These are phyloP conservation scores for Spicauda simplicius DNA, from an alignment of 2,888 invertebrate species.

Conservation along the genomic window DNA sequence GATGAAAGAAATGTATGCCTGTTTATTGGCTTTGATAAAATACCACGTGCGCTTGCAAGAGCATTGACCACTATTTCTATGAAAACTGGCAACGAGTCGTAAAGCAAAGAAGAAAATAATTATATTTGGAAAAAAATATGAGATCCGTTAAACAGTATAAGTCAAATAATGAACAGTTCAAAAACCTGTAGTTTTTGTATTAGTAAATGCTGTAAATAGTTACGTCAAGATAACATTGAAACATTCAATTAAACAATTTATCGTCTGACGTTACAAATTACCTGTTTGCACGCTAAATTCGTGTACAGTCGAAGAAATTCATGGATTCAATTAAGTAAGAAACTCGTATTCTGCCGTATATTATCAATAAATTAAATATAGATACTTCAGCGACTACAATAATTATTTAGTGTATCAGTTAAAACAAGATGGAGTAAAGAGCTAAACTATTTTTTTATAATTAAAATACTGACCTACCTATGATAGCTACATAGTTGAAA, in stretches of 20 bases:
- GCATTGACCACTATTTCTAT: not conserved
- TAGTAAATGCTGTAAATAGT: constrained; percentile 1
- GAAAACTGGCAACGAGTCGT: not conserved
- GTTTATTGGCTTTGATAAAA: constrained; percentile 13
- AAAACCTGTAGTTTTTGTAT: not conserved
- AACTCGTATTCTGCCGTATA: not conserved
- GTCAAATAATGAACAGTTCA: not conserved
- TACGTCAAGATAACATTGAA: not conserved
- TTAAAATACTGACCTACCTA: not conserved
- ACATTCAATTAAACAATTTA: constrained; percentile 9
- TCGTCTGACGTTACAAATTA: constrained; percentile 6
- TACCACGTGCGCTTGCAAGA: constrained; percentile 22
- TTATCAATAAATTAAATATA: not conserved
- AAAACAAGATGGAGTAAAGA: not conserved
- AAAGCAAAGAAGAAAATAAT: not conserved
- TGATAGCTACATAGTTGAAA: not conserved
- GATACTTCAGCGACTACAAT: not conserved
- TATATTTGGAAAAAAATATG: not conserved
- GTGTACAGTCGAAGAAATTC: not conserved
- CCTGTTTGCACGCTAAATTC: constrained; percentile 7
- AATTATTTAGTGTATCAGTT: not conserved
- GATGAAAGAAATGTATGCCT: not conserved
- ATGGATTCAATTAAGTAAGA: constrained; percentile 1
- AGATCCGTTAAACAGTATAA: not conserved
- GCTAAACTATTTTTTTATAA: not conserved